Percentiles rank a stretch among this genome's conserved stretches.
Conservation (phyloP, 1,140 invertebrate species). For the Procambarus virginalis region DNA sequence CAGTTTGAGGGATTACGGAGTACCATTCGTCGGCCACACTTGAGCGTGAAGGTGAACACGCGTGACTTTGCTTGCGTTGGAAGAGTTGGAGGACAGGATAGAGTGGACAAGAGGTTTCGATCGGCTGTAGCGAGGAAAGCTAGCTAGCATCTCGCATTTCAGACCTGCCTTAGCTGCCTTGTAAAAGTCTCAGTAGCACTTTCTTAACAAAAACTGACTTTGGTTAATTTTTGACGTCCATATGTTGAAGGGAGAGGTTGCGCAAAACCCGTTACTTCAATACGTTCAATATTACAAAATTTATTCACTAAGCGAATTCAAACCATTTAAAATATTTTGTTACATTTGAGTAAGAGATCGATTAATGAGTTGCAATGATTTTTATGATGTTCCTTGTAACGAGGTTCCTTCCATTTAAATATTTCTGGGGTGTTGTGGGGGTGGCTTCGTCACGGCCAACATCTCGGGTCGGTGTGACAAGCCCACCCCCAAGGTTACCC, state of each 20-base stretch:
- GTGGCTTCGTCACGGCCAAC: slow-evolving; percentile 45
- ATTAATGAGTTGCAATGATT: not conserved
- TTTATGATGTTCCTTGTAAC: not conserved
- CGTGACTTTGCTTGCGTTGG: not conserved
- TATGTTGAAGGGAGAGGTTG: not conserved
- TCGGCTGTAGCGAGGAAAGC: not conserved
- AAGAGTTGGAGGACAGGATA: not conserved
- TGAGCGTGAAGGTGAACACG: not conserved
- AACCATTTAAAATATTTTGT: no score
- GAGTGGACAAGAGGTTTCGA: not conserved
- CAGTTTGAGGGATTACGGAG: not conserved
- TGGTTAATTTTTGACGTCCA: not conserved
- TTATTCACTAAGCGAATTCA: no score
- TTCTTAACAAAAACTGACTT: not conserved
- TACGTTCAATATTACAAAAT: no score
- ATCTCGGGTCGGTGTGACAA: slow-evolving; percentile 56
- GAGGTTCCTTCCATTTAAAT: slow-evolving; percentile 41
- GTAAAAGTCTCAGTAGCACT: not conserved
- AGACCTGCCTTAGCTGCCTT: not conserved
- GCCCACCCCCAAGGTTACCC: slow-evolving; percentile 49
- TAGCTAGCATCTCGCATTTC: not conserved
- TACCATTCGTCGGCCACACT: not conserved
- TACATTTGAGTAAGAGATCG: not conserved
- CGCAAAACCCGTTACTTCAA: no score
- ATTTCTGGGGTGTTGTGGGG: slow-evolving; percentile 39